Conservation (phyloP, 2,888 invertebrate genomes). For the Xanthorhoe designata region DNA sequence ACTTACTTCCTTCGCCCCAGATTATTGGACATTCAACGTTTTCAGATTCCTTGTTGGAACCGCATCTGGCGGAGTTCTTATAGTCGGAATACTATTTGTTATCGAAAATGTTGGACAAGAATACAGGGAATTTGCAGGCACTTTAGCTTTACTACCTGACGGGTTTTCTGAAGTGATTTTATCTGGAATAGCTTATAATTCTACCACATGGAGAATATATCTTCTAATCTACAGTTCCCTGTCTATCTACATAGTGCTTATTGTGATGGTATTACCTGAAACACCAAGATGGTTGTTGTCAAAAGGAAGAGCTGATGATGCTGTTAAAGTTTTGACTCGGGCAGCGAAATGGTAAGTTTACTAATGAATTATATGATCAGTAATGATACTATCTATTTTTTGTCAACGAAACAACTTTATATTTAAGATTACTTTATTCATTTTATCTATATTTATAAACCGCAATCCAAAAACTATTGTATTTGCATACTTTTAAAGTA, state of each 20-base stretch:
- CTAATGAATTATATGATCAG: too few species aligned
- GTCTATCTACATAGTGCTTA: constrained; percentile 50
- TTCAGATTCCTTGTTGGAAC: constrained; percentile 88
- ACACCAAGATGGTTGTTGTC: constrained; percentile 66
- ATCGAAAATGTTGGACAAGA: constrained; percentile 87
- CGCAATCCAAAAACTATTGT: too few species aligned
- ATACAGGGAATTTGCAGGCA: constrained; percentile 69
- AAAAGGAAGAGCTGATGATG: constrained; percentile 54
- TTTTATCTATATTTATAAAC: too few species aligned
- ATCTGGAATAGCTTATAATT: constrained; percentile 59
- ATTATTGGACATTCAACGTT: constrained; percentile 81
- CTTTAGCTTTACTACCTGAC: constrained; percentile 56
- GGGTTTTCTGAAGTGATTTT: constrained; percentile 57
- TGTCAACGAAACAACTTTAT: too few species aligned
- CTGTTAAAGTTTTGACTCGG: constrained; percentile 51
- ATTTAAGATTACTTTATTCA: too few species aligned
- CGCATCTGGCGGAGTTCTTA: constrained; percentile 91
- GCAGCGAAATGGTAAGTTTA: constrained; percentile 55
- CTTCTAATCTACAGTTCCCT: constrained; percentile 50
- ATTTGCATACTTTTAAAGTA: too few species aligned
- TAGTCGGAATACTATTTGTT: constrained; percentile 74
- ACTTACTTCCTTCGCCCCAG: constrained; percentile 87
- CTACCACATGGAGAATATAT: constrained; percentile 59
- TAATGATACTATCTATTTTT: too few species aligned
- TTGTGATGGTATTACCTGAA: constrained; percentile 58